These are phyloP conservation scores for Carassius auratus DNA, from an alignment of 2,113 vertebrate genomes.

Conservation along the genomic window DNA sequence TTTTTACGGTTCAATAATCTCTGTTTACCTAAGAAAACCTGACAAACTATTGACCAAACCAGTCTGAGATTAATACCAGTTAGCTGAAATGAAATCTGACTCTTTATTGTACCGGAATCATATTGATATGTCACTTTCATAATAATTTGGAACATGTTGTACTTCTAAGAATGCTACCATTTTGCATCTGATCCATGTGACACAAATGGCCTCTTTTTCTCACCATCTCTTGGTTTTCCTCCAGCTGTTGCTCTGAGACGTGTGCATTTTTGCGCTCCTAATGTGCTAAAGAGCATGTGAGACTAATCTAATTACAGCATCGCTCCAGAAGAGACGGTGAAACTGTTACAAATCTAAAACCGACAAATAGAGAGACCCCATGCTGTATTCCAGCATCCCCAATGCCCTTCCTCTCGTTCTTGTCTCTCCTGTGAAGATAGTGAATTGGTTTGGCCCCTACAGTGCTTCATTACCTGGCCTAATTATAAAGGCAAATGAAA, in stretches of 20 bases:
- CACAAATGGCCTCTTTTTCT: slow-evolving; percentile 61
- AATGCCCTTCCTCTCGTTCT: slow-evolving; percentile 4
- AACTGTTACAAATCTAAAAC: background rate
- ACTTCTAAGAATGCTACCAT: background rate
- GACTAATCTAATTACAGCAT: slow-evolving; percentile 81
- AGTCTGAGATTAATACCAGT: too few relatives aligned
- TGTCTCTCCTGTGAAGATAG: slow-evolving; percentile 45
- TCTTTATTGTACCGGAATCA: too few relatives aligned
- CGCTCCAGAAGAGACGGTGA: slow-evolving; percentile 64
- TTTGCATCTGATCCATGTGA: slow-evolving; percentile 63
- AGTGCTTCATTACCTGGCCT: slow-evolving; percentile 80
- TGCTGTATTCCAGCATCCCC: slow-evolving; percentile 57
- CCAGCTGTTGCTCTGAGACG: slow-evolving; percentile 72
- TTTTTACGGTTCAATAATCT: too few relatives aligned
- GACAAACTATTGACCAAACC: too few relatives aligned
- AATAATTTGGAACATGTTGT: too few relatives aligned
- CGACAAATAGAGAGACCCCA: slow-evolving; percentile 20
- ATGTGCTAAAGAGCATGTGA: slow-evolving; percentile 77
- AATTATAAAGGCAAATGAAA: slow-evolving; percentile 85
- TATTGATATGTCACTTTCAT: too few relatives aligned
- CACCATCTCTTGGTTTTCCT: slow-evolving; percentile 54
- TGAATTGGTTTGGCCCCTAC: slow-evolving; percentile 72
- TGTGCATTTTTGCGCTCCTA: slow-evolving; percentile 65
- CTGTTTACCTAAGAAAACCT: too few relatives aligned
- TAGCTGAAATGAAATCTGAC: too few relatives aligned